These are phyloP conservation scores for Spilarctia lutea DNA, from an alignment of 2,888 invertebrate species.

Conservation along the genomic window DNA sequence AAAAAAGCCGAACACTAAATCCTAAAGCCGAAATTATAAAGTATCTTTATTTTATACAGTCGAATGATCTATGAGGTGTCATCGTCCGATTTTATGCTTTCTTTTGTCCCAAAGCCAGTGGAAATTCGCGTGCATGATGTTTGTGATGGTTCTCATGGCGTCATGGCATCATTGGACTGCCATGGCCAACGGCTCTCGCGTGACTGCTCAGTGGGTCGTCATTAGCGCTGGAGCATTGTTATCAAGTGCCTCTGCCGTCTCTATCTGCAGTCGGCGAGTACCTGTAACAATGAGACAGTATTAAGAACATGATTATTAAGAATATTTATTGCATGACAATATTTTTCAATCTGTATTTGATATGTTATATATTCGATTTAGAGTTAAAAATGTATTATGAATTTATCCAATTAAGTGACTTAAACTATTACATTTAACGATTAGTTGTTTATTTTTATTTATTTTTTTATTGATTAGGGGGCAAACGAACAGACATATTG, in stretches of 20 bases:
- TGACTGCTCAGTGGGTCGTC: constrained; percentile 51
- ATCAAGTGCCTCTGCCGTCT: constrained; percentile 55
- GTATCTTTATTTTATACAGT: constrained; percentile 73
- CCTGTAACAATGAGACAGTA: constrained; percentile 71
- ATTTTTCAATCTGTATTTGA: too few species aligned
- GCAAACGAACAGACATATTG: too few species aligned
- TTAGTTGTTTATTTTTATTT: too few species aligned
- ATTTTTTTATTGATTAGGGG: too few species aligned
- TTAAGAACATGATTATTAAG: constrained; percentile 11
- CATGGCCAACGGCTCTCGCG: constrained; percentile 48
- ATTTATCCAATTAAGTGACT: too few species aligned
- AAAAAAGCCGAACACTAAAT: constrained; percentile 70
- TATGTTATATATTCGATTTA: too few species aligned
- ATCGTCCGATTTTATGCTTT: constrained; percentile 72
- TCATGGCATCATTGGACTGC: constrained; percentile 50
- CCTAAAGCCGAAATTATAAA: constrained; percentile 51
- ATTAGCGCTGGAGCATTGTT: constrained; percentile 59
- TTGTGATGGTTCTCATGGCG: constrained; percentile 50
- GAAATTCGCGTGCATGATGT: constrained; percentile 75
- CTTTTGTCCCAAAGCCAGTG: constrained; percentile 80
- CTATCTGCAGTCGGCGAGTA: constrained; percentile 64
- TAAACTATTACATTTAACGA: too few species aligned
- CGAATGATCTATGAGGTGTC: constrained; percentile 67
- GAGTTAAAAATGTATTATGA: too few species aligned
- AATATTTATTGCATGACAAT: not conserved